Evolutionary conservation across 1,140 invertebrate genomes (phyloP), one percentile per base, ranked within the genome.

Genomic region (Euwallacea similis): DNA sequence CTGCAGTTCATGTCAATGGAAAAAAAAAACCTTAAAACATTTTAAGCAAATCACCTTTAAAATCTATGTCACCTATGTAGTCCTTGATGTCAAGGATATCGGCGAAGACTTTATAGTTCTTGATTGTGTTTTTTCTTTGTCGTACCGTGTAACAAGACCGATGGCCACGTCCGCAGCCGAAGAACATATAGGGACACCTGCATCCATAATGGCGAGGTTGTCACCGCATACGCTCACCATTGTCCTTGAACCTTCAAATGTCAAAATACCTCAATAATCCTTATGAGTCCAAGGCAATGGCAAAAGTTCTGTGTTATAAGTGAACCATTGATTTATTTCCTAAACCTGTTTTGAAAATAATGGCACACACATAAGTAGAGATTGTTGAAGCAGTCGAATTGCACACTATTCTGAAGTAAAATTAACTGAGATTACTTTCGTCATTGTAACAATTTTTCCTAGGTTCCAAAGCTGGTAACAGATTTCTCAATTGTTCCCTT

Each of bases 61-160:
- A 98, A 84, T 99, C 98, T 97, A 99, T 99, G 78, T 99, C 97
- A 2, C 98, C 98, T 81, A 97, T 86, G 82, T 97, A 98, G 82
- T 99, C 98, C 85, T 99, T 98, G 77, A 99, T 96, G 58, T 97
- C 98, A 81, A 97, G 84, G 77, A 99, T 89, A 86, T 99, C 97
- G 7, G 96, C 98, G 11, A 99, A 85, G 69, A 99, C 87, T 76
- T 87, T 85, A 78, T 96, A 95, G 73, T 97, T 89, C 33, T 86
- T 81, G 58, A 95, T 84, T 66, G 89, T 83, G 53, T 89, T 89
- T 62, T 84, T 58, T 83, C 77, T 44, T 84, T 81, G 50, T 85
- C 76, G 72, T 84, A 87, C 77, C 87, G 86, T 6, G 91, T 89
- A 7, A 98, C 84, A 15, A 98, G 84, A 10, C 98, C 98, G 7